phyloP scores from a whole-genome alignment of 2,888 invertebrate species.

The Callinectes sapidus region DNA sequence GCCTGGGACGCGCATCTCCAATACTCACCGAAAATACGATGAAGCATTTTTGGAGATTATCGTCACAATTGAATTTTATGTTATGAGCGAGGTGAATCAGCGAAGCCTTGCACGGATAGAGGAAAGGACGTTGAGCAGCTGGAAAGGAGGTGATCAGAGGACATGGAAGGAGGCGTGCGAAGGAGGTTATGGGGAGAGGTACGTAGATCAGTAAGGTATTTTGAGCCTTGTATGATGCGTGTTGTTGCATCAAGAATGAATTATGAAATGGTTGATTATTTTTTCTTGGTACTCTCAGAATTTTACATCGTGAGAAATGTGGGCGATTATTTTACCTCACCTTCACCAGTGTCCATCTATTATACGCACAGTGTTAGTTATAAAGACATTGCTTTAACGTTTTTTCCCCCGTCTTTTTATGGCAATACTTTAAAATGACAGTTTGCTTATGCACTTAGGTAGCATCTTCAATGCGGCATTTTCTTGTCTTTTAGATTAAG shows the following conservation, averaged over 20 bases:
- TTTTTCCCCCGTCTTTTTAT: not conserved
- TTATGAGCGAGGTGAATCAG: constrained; percentile 24
- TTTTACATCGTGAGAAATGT: not conserved
- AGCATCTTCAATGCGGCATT: not conserved
- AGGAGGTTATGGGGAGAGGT: not conserved
- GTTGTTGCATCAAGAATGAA: not conserved
- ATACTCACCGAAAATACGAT: constrained; percentile 28
- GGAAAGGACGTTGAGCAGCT: constrained; percentile 11
- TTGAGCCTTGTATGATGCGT: not conserved
- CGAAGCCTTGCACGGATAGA: not conserved
- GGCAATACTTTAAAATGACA: not conserved
- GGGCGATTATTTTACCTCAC: not conserved
- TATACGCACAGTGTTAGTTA: not conserved
- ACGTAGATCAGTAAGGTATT: not conserved
- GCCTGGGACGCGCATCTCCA: not conserved
- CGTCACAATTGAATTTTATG: constrained; percentile 33
- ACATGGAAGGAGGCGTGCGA: not conserved
- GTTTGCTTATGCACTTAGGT: not conserved
- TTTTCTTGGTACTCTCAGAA: not conserved
- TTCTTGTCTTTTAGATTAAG: not conserved
- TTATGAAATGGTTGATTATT: not conserved
- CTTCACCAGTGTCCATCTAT: not conserved
- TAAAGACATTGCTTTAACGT: not conserved
- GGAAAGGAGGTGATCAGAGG: not conserved
- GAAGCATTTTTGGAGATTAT: constrained; percentile 37